Evolutionary conservation across 2,797 vertebrate genomes (phyloP).

Genomic region (Manis pentadactyla): DNA sequence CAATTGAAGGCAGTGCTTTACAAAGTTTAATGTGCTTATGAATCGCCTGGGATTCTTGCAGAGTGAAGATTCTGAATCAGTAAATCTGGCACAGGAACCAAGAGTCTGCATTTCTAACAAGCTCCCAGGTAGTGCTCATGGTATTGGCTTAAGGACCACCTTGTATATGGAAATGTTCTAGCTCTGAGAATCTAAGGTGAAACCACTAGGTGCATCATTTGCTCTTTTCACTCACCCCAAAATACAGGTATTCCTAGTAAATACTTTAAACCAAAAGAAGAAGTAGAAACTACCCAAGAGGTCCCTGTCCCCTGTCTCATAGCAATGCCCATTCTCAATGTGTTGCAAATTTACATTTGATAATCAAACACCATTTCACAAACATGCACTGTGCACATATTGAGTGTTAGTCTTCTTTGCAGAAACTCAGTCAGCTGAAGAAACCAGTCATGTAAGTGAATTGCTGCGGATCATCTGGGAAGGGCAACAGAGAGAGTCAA

Average conservation of each 20-base stretch:
- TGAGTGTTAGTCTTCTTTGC: not conserved
- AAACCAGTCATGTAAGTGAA: not conserved
- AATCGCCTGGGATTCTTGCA: not conserved
- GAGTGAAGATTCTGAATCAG: not conserved
- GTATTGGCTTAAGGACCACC: not conserved
- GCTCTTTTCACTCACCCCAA: not conserved
- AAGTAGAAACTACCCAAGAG: not conserved
- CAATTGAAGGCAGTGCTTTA: not conserved
- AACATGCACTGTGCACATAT: not conserved
- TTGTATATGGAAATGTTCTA: not conserved
- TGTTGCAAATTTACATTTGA: not conserved
- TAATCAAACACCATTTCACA: not conserved
- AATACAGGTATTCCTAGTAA: not conserved
- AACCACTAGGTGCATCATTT: not conserved
- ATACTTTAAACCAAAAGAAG: not conserved
- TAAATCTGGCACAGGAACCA: not conserved
- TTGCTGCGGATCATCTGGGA: not conserved
- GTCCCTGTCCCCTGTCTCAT: accelerated
- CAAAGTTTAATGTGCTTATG: not conserved
- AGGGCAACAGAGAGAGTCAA: not conserved
- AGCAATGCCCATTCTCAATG: not conserved
- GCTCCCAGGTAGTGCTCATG: not conserved
- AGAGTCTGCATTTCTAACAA: not conserved
- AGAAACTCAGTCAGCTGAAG: not conserved
- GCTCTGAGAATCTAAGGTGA: not conserved